These are phyloP conservation scores for Panthera leo DNA, from an alignment of 2,113 vertebrate genomes.

Conservation along the genomic window DNA sequence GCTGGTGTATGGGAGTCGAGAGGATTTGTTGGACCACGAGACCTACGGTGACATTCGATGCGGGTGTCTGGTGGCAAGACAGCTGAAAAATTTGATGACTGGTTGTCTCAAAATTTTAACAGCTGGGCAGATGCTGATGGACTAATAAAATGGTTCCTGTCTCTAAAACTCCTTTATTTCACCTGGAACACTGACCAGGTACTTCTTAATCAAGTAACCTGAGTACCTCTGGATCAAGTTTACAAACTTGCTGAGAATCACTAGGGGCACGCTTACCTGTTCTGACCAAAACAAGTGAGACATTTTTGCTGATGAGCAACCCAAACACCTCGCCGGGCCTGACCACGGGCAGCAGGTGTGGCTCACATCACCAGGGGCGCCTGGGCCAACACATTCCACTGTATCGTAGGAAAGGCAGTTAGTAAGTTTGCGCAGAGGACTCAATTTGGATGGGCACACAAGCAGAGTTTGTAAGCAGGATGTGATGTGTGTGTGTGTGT, in stretches of 20 bases:
- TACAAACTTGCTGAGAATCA: background rate
- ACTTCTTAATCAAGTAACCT: background rate
- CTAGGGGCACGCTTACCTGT: background rate
- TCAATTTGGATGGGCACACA: background rate
- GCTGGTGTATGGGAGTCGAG: background rate
- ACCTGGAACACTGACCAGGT: background rate
- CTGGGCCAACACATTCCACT: rapidly evolving
- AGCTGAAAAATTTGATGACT: background rate
- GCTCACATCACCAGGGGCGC: background rate
- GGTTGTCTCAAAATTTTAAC: background rate
- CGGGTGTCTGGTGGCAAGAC: background rate
- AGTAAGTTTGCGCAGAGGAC: background rate
- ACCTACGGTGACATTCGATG: background rate
- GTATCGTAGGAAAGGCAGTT: rapidly evolving
- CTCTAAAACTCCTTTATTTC: background rate
- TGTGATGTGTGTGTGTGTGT: rapidly evolving
- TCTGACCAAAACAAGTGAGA: background rate
- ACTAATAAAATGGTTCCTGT: background rate
- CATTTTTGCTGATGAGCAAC: background rate
- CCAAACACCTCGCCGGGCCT: rapidly evolving
- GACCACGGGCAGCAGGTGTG: background rate
- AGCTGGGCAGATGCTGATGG: background rate
- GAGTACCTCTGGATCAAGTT: background rate
- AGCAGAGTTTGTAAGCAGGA: background rate
- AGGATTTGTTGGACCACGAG: background rate